phyloP scores from a whole-genome alignment of 2,113 vertebrate species.

The Craseonycteris thonglongyai region DNA sequence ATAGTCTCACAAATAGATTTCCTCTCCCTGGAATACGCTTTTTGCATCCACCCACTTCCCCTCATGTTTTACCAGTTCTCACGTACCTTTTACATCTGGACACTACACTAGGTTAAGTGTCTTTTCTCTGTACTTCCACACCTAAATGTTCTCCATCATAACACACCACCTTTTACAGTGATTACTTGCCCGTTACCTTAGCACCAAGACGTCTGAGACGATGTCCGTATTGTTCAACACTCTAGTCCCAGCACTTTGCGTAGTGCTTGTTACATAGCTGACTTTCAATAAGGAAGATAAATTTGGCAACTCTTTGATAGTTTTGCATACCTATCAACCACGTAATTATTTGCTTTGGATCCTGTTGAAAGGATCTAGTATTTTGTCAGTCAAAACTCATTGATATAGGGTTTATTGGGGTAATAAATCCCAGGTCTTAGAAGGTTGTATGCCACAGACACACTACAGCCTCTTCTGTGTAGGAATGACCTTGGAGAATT shows the following conservation, averaged over 20 bases:
- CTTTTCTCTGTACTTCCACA: neutral
- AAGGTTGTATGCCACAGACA: neutral
- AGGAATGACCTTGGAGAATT: neutral
- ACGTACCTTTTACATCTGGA: neutral
- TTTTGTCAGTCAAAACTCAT: neutral
- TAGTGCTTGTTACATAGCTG: neutral
- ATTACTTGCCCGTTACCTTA: neutral
- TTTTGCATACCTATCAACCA: neutral
- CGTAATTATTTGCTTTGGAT: neutral
- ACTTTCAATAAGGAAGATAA: neutral
- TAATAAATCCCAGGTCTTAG: neutral
- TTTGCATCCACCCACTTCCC: fast-evolving
- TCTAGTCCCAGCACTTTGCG: neutral
- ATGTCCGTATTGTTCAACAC: neutral
- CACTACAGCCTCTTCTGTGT: neutral
- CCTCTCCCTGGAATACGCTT: neutral
- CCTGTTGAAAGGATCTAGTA: neutral
- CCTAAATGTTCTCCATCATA: neutral
- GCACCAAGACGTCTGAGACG: neutral
- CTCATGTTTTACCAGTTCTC: neutral
- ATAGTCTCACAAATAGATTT: neutral
- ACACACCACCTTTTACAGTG: neutral
- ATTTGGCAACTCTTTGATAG: neutral
- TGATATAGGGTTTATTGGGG: neutral
- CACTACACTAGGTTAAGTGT: neutral